A percentile compares a stretch with the other conserved stretches of the same genome.
Conservation (phyloP, 2,797 vertebrate genomes). For the Lycodopsis pacificus region DNA sequence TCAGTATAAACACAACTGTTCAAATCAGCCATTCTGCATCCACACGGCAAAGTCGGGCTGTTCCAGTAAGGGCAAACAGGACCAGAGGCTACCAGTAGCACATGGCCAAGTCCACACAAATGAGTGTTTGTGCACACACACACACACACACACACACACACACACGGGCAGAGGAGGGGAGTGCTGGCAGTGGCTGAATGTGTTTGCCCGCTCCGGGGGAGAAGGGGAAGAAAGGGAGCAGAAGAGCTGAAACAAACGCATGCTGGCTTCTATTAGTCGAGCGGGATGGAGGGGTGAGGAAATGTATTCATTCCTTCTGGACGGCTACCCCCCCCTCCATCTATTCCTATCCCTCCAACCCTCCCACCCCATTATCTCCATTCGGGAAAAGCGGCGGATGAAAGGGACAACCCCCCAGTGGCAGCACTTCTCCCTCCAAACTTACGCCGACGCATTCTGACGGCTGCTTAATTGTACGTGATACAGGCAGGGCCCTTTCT, state of each 20-base stretch:
- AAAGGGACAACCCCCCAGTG: constrained; percentile 79
- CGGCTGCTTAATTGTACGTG: constrained; percentile 84
- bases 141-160: constrained; percentile 25
- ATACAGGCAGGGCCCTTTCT: constrained; percentile 80
- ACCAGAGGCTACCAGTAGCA: constrained; percentile 68
- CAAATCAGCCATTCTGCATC: constrained; percentile 38
- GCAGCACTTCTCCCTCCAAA: constrained; percentile 76
- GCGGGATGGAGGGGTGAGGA: constrained; percentile 74
- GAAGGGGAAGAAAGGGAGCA: constrained; percentile 75
- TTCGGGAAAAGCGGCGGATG: constrained; percentile 78
- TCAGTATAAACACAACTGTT: constrained; percentile 57
- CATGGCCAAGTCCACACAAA: constrained; percentile 70
- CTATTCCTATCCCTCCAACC: constrained; percentile 58
- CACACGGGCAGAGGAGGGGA: constrained; percentile 51
- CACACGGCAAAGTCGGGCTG: constrained; percentile 46
- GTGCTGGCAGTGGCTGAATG: constrained; percentile 77
- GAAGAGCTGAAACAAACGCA: constrained; percentile 83
- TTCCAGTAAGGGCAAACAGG: constrained; percentile 62
- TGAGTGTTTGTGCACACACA: constrained; percentile 37
- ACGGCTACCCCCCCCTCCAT: neutral
- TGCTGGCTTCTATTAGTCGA: constrained; percentile 85
- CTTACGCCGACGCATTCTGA: constrained; percentile 78
- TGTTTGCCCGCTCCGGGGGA: constrained; percentile 76
- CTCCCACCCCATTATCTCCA: constrained; percentile 82
- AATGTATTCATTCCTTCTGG: constrained; percentile 70